Evolutionary conservation across 2,888 invertebrate species (phyloP).

Genomic region (Stomorhina lunata): DNA sequence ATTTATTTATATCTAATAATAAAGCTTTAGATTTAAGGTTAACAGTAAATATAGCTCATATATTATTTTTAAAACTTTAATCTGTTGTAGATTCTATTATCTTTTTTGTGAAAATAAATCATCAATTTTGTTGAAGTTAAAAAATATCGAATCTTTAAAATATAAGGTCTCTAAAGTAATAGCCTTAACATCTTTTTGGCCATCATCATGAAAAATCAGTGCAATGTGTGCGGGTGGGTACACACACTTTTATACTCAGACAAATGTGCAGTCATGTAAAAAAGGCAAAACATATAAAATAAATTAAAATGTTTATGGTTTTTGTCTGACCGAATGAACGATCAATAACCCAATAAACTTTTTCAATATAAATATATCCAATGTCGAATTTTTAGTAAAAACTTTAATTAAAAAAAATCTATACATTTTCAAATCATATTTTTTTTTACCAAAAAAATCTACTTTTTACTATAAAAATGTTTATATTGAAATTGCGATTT

Average conservation of each 20-base stretch:
- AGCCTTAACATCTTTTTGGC: too few species aligned
- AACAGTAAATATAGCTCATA: too few species aligned
- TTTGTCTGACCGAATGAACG: slow-evolving; percentile 29
- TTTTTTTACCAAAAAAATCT: background rate
- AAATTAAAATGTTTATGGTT: slow-evolving; percentile 53
- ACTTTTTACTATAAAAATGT: background rate
- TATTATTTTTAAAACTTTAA: too few species aligned
- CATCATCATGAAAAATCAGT: background rate
- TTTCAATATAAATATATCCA: background rate
- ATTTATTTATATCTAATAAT: too few species aligned
- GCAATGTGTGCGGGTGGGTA: background rate
- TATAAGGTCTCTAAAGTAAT: too few species aligned
- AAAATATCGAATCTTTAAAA: too few species aligned
- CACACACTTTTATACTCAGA: background rate
- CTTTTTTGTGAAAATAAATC: too few species aligned
- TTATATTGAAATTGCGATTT: background rate
- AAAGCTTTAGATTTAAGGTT: too few species aligned
- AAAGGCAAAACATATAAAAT: slow-evolving; percentile 40
- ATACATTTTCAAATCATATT: too few species aligned
- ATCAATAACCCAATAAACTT: slow-evolving; percentile 7
- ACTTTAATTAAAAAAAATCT: background rate
- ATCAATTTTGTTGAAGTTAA: too few species aligned
- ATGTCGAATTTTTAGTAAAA: background rate
- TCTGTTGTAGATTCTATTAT: too few species aligned
- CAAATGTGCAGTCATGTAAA: slow-evolving; percentile 43